Base-by-base conservation (phyloP, 2,888 invertebrate genomes). In the Stegana nigrithorax region DNA sequence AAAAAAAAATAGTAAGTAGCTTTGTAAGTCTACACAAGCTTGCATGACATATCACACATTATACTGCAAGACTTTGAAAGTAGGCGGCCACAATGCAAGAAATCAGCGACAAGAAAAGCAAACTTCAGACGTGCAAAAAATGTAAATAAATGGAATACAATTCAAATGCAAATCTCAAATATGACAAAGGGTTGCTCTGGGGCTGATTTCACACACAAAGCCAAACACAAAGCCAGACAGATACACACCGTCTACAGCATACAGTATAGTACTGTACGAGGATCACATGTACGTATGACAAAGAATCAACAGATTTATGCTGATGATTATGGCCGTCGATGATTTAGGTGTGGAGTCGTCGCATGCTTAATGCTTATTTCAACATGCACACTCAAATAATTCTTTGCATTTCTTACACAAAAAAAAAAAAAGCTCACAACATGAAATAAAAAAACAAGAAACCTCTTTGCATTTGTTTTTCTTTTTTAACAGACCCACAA, bases 301-400 rank as follows among this genome's bases (percentile, higher is more conserved):
- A 55, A 36, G 53, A 55, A 36, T 27, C 19, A 55, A 36, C 26
- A 55, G 21, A 32, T 32, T 55, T 55, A 55, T 55, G 53, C 23
- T 12, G 26, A 55, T 55, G 32, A 51, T 51, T 51, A 51, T 19
- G n/a, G 27, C 14, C 51, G 8, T 14, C 51, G 12, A 17, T 51
- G 51, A 55, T 55, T 55, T 55, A 55, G n/a, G n/a, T n/a, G n/a
- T n/a, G n/a, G n/a, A n/a, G n/a, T n/a, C n/a, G n/a, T n/a, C n/a
- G n/a, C 25, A 47, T 47, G 12, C 47, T 47, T 47, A 47, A 47
- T 14, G 17, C 23, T 47, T 47, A 47, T 47, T 47, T 47, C 47
- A 47, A 25, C 21, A 55, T 55, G 53, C 32, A 23, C 53, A 55
- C 21, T 19, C 4, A 19, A 55, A 55, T 32, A 8, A 55, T 32